These are phyloP conservation scores for human (Homo sapiens) DNA, from an alignment of 2,113 vertebrate species.

Conservation along the genomic window GRCh38 chr2:195735501-195736000, in stretches of 20 bases:
- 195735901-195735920: conserved; percentile 65
- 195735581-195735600: conserved; percentile 78
- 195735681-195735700: conserved; percentile 84
- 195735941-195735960: conserved; percentile 63
- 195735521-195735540: conserved; percentile 63
- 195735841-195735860: conserved; percentile 64
- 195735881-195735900: conserved; percentile 67
- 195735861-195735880: conserved; percentile 46
- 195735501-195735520: conserved; percentile 54
- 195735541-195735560: conserved; percentile 74
- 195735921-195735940: conserved; percentile 47
- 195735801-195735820: background rate
- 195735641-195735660: conserved; percentile 82
- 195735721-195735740: conserved; percentile 76
- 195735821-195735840: background rate
- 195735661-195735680: conserved; percentile 88
- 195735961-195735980: conserved; percentile 63
- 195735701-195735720: conserved; percentile 79
- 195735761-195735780: conserved; percentile 50
- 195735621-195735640: conserved; percentile 83
- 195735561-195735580: conserved; percentile 75
- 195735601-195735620: conserved; percentile 81
- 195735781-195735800: conserved; percentile 25
- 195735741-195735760: conserved; percentile 71
- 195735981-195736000: conserved; percentile 60